Conservation (phyloP, 2,888 invertebrate species). For the Eucriotettix oculatus region DNA sequence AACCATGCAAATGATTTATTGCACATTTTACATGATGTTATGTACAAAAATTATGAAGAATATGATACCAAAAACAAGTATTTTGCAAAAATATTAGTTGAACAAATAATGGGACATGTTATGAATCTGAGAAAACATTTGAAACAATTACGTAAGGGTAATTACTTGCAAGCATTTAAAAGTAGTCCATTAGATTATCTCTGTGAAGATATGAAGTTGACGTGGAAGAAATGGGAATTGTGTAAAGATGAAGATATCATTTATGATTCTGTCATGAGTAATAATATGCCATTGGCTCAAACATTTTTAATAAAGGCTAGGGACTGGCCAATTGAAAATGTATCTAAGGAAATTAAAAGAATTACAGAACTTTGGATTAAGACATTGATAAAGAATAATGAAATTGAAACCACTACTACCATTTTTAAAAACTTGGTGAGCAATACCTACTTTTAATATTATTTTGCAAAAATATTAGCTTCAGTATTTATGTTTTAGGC, state of each 20-base stretch:
- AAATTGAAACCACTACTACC: constrained; percentile 47
- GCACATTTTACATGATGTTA: not conserved
- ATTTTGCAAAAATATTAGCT: not conserved
- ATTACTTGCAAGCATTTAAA: not conserved
- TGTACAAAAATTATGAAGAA: no score
- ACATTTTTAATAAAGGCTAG: constrained; percentile 7
- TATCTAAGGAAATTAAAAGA: constrained; percentile 8
- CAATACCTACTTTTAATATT: not conserved
- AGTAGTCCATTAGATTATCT: not conserved
- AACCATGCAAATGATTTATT: constrained; percentile 7
- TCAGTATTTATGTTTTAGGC: no score
- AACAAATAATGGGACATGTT: constrained; percentile 6
- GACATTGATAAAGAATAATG: constrained; percentile 40
- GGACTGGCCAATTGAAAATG: not conserved
- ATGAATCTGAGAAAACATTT: constrained; percentile 5
- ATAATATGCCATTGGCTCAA: constrained; percentile 7
- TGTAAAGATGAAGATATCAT: constrained; percentile 9
- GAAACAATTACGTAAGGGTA: not conserved
- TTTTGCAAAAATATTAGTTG: not conserved
- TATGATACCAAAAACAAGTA: no score
- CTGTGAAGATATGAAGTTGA: not conserved
- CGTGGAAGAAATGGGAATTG: constrained; percentile 2
- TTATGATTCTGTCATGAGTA: constrained; percentile 5
- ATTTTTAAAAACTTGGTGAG: constrained; percentile 39
- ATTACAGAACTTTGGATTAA: constrained; percentile 46